phyloP scores from a whole-genome alignment of 2,888 invertebrate genomes.

The Polyommatus icarus region DNA sequence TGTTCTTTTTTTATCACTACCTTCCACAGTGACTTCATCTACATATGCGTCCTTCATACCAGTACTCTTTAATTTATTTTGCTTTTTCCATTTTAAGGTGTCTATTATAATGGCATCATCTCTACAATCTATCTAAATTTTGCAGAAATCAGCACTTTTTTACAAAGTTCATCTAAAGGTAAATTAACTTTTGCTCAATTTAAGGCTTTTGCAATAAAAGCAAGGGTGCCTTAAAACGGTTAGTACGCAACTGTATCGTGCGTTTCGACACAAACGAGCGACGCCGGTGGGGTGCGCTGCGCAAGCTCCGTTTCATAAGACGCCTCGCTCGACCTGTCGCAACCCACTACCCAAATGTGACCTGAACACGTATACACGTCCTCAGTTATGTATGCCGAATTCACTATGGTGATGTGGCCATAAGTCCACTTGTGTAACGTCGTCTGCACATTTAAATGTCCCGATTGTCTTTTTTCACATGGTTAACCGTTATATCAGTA shows the following conservation, averaged over 20 bases:
- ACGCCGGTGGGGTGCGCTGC: conserved; percentile 68
- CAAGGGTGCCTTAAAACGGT: conserved; percentile 53
- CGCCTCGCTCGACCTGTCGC: conserved; percentile 75
- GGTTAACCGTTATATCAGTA: neutral
- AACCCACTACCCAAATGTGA: conserved; percentile 78
- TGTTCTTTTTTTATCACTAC: too few species aligned
- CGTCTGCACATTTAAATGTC: conserved; percentile 2
- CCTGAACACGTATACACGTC: conserved; percentile 74
- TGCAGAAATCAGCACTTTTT: neutral
- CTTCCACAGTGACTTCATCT: neutral
- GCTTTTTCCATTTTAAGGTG: neutral
- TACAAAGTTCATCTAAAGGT: neutral
- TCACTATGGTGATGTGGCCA: conserved; percentile 39
- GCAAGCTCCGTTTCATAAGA: conserved; percentile 78
- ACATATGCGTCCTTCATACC: neutral
- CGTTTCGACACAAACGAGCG: conserved; percentile 71
- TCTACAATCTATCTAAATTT: neutral
- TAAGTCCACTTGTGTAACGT: conserved; percentile 14
- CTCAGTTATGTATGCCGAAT: conserved; percentile 53
- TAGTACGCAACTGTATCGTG: conserved; percentile 66
- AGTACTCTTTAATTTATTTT: neutral
- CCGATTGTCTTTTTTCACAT: neutral
- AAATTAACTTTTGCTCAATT: neutral
- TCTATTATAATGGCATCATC: neutral
- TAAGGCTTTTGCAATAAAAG: conserved; percentile 20